Conservation (phyloP, 2,113 vertebrate species). For the Sphaerodactylus townsendi region DNA sequence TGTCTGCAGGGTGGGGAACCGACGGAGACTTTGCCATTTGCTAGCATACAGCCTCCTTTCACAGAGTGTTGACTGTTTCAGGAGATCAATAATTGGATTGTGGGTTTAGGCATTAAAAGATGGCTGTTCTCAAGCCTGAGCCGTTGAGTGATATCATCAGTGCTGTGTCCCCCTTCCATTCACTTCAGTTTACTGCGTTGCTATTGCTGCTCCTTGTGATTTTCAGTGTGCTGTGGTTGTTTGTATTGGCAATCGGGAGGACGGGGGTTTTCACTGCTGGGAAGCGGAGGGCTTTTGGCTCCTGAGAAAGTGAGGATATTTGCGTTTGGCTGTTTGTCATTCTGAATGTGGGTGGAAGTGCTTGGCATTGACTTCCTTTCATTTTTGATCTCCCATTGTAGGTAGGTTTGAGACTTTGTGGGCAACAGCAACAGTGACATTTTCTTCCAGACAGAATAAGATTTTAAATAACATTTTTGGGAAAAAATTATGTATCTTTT, state of each 20-base stretch:
- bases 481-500: neutral
- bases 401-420: neutral
- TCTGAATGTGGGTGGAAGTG: no score
- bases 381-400: neutral
- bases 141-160: neutral
- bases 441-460: neutral
- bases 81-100: neutral
- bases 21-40: neutral
- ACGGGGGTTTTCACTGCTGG: neutral
- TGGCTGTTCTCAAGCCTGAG: neutral
- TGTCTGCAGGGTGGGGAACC: neutral
- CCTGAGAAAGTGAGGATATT: neutral
- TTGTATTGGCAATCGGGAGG: neutral
- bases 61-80: neutral
- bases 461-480: neutral
- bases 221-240: neutral
- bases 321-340: neutral
- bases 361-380: no score
- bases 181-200: neutral
- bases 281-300: neutral
- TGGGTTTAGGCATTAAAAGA: neutral
- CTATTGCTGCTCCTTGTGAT: neutral
- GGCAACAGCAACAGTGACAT: neutral
- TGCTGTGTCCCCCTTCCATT: neutral
- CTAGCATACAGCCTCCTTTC: neutral